Evolutionary conservation across 2,888 invertebrate genomes (phyloP).

Genomic region (Patella caerulea): DNA sequence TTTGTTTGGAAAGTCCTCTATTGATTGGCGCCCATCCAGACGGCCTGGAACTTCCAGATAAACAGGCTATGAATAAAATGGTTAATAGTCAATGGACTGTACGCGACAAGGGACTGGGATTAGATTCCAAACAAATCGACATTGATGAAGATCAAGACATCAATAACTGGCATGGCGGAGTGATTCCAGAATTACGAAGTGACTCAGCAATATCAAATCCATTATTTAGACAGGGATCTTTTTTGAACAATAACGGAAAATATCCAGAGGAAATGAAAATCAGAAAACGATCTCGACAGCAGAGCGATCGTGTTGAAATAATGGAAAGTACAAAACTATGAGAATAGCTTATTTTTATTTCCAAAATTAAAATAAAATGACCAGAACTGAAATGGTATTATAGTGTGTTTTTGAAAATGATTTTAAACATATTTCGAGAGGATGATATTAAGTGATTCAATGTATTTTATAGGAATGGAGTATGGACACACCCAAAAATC

Average conservation of each 20-base stretch:
- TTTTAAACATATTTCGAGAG: no score
- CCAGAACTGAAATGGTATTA: no score
- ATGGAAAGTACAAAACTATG: slow-evolving; percentile 52
- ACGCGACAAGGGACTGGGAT: slow-evolving; percentile 32
- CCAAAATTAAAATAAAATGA: no score
- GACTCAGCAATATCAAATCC: slow-evolving; percentile 53
- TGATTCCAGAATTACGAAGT: slow-evolving; percentile 50
- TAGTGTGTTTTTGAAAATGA: no score
- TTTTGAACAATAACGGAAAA: slow-evolving; percentile 17
- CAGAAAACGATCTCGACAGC: slow-evolving; percentile 3
- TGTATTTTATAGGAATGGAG: no score
- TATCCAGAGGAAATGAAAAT: neutral
- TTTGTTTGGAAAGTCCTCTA: slow-evolving; percentile 62
- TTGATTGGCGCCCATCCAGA: slow-evolving; percentile 60
- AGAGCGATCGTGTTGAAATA: slow-evolving; percentile 38
- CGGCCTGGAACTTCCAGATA: slow-evolving; percentile 48
- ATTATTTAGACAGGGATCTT: slow-evolving; percentile 37
- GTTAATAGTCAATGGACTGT: slow-evolving; percentile 57
- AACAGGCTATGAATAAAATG: slow-evolving; percentile 30
- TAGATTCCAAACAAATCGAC: slow-evolving; percentile 15
- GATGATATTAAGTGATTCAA: no score
- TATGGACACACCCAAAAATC: no score
- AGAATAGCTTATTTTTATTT: slow-evolving; percentile 4
- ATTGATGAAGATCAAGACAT: slow-evolving; percentile 12
- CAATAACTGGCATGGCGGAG: slow-evolving; percentile 40